These are phyloP conservation scores for Eumacrocentrus americanus DNA, from an alignment of 2,888 invertebrate genomes.

Conservation along the genomic window DNA sequence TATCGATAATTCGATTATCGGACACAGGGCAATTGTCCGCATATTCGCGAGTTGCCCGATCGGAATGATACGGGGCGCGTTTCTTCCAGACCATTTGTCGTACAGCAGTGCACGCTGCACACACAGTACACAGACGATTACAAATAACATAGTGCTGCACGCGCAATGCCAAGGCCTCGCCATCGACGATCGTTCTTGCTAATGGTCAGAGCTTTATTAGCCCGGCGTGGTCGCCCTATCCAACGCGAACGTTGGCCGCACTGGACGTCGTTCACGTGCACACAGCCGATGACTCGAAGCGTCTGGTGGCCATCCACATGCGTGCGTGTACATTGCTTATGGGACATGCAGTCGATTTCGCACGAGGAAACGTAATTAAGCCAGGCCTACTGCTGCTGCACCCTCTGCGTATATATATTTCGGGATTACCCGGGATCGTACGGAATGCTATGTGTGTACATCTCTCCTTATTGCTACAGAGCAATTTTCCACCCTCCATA, in stretches of 20 bases:
- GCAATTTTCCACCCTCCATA: constrained; percentile 39
- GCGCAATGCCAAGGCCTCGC: constrained; percentile 19
- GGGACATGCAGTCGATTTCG: constrained; percentile 37
- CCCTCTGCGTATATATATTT: constrained; percentile 32
- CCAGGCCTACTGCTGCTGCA: constrained; percentile 16
- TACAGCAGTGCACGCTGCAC: constrained; percentile 18
- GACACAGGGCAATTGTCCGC: constrained; percentile 26
- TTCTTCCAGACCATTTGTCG: constrained; percentile 43
- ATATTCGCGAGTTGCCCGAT: constrained; percentile 30
- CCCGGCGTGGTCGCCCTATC: constrained; percentile 14
- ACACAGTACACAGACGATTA: constrained; percentile 10
- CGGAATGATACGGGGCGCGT: constrained; percentile 35
- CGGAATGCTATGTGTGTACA: constrained; percentile 31
- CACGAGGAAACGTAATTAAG: constrained; percentile 44
- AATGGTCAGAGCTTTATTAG: constrained; percentile 41
- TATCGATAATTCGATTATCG: constrained; percentile 38
- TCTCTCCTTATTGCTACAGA: constrained; percentile 35
- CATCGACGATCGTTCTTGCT: constrained; percentile 31
- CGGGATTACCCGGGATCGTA: constrained; percentile 36
- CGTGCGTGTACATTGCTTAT: constrained; percentile 8
- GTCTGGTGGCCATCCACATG: constrained; percentile 33
- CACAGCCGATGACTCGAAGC: constrained; percentile 40
- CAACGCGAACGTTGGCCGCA: too few species aligned
- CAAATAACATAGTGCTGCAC: not conserved
- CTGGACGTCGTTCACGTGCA: constrained; percentile 14